Evolutionary conservation across 2,888 invertebrate genomes (phyloP).

Genomic region (Koerneria pararmatus): DNA sequence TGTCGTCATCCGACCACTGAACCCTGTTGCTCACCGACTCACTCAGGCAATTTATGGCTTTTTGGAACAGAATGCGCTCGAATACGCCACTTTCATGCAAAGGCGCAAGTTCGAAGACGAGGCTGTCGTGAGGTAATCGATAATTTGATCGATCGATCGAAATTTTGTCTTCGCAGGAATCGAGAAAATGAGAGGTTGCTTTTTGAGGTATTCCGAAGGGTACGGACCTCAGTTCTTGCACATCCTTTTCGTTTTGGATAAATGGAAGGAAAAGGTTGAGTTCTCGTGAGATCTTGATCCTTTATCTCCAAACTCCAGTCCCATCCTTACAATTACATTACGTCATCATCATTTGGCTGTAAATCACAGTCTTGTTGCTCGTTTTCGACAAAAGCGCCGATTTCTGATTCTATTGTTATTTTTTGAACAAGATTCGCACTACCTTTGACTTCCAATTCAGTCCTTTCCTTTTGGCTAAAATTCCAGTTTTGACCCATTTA

Average conservation of each 20-base stretch:
- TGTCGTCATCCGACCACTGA: neutral
- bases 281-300: neutral
- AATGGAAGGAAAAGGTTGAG: constrained; percentile 32
- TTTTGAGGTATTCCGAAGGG: constrained; percentile 28
- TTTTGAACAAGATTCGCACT: too few species aligned
- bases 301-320: too few species aligned
- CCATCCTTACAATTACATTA: too few species aligned
- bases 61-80: constrained; percentile 16
- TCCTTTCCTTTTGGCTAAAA: too few species aligned
- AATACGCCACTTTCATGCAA: constrained; percentile 5
- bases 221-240: constrained; percentile 29
- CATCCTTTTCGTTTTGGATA: constrained; percentile 31
- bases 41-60: constrained; percentile 6
- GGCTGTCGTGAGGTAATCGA: constrained; percentile 1
- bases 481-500: too few species aligned
- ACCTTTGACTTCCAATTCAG: too few species aligned
- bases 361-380: too few species aligned
- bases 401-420: too few species aligned
- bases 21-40: neutral
- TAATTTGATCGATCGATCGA: neutral
- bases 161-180: too few species aligned
- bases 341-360: too few species aligned
- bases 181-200: neutral
- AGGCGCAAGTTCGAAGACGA: constrained; percentile 12
- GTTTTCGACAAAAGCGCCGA: too few species aligned